phyloP scores from a whole-genome alignment of 2,113 vertebrate genomes.

The Proterorhinus semilunaris region DNA sequence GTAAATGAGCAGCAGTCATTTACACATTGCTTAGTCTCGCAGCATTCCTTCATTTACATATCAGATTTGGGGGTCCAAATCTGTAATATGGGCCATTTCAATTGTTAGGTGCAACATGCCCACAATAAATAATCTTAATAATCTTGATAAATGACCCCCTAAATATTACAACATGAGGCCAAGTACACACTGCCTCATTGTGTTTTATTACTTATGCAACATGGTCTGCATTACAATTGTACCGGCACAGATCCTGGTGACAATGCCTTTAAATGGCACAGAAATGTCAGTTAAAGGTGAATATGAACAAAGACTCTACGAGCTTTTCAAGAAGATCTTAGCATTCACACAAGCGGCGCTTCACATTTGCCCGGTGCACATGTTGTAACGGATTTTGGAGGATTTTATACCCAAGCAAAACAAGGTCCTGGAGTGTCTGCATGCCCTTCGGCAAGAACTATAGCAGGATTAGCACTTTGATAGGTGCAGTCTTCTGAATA shows the following conservation, averaged over 20 bases:
- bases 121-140: too few relatives aligned
- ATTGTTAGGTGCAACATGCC: too few relatives aligned
- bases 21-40: too few relatives aligned
- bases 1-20: too few relatives aligned
- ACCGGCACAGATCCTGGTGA: neutral
- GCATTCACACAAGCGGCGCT: slow-evolving; percentile 13
- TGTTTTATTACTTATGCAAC: neutral
- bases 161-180: neutral
- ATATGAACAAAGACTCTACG: neutral
- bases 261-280: neutral
- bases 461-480: slow-evolving; percentile 40
- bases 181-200: neutral
- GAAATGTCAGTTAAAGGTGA: slow-evolving; percentile 6
- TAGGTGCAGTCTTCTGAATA: slow-evolving; percentile 32
- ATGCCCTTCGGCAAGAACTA: slow-evolving; percentile 31
- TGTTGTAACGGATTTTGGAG: slow-evolving; percentile 38
- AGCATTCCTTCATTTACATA: too few relatives aligned
- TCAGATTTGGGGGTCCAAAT: too few relatives aligned
- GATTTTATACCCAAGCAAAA: slow-evolving; percentile 38
- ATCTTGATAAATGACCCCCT: too few relatives aligned
- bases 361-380: slow-evolving; percentile 20
- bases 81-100: too few relatives aligned
- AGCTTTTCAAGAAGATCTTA: neutral
- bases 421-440: slow-evolving; percentile 31
- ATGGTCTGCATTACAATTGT: neutral